A percentile compares a stretch with the other conserved stretches of the same genome.
These are phyloP conservation scores for Tetrapedia diversipes DNA, from an alignment of 2,888 invertebrate genomes.

Conservation along the genomic window DNA sequence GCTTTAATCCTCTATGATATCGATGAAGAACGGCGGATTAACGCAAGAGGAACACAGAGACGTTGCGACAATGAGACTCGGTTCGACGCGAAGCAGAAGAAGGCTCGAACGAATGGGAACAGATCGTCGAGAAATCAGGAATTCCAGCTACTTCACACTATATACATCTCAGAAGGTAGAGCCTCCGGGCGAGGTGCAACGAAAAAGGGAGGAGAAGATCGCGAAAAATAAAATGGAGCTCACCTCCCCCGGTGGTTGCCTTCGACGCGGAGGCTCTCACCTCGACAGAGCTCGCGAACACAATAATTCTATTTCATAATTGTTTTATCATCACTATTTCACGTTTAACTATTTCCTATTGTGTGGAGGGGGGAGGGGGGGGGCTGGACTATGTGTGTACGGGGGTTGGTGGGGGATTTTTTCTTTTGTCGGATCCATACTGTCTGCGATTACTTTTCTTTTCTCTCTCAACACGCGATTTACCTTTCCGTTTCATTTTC, in stretches of 20 bases:
- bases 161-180: constrained; percentile 69
- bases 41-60: not conserved
- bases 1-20: not conserved
- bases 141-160: constrained; percentile 69
- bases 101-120: not conserved
- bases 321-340: constrained; percentile 74
- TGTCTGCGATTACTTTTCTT: constrained; percentile 37
- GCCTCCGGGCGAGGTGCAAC: constrained; percentile 37
- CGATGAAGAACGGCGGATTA: not conserved
- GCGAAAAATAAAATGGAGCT: constrained; percentile 32
- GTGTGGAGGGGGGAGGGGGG: constrained; percentile 61
- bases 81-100: not conserved
- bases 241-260: constrained; percentile 10
- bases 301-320: constrained; percentile 77
- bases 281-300: constrained; percentile 76
- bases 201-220: constrained; percentile 31
- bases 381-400: not conserved
- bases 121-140: constrained; percentile 49
- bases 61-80: no score
- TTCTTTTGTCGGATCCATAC: constrained; percentile 12
- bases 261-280: constrained; percentile 29
- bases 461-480: constrained; percentile 26
- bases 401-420: constrained; percentile 20
- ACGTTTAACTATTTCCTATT: constrained; percentile 76
- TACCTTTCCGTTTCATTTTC: not conserved